Base-by-base conservation (phyloP, 2,113 vertebrate species). In the Bucco capensis region DNA sequence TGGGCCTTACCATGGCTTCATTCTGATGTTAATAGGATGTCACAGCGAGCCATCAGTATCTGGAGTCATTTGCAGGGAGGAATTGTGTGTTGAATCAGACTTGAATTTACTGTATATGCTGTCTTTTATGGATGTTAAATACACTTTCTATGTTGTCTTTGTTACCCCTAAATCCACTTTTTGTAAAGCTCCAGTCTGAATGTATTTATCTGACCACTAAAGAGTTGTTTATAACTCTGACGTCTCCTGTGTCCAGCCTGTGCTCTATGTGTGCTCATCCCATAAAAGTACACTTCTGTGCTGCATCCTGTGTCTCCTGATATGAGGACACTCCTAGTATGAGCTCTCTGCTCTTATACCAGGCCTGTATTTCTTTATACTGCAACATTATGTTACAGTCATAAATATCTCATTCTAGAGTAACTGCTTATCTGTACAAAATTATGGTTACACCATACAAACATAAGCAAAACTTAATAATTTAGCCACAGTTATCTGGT, bases 151-250 rank as follows among this genome's bases (percentile, higher is more conserved):
- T 50, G 5, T 35, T 86, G 21, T 37, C n/a, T 77, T 46, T 61
- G n/a, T 35, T 66, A 31, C 12, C 13, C n/a, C 21, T 54, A 46
- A 49, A 77, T 5, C 2, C 24, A 50, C 3, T 42, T 51, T 56
- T 86, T 56, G 9, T 50, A 19, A 44, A 27, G 23, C 31, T 76
- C 6, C 19, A 49, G 24, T 60, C 40, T 40, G 18, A 40, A 60
- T 49, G 12, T 14, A 12, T 60, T 81, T 33, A 42, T 12, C 19
- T 76, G 57, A 62, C 30, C 23, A 27, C 30, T 62, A 10, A 30
- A 64, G n/a, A n/a, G 19, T 33, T 35, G 10, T 4, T 74, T 10
- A 35, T 14, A 16, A 6, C 0, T 0, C 8, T 33, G 40, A 54
- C 23, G 9, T 50, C 46, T 76, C 15, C 44, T 42, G 11, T 42